Conservation (phyloP, 2,797 vertebrate genomes). For the Phylloscopus collybita region DNA sequence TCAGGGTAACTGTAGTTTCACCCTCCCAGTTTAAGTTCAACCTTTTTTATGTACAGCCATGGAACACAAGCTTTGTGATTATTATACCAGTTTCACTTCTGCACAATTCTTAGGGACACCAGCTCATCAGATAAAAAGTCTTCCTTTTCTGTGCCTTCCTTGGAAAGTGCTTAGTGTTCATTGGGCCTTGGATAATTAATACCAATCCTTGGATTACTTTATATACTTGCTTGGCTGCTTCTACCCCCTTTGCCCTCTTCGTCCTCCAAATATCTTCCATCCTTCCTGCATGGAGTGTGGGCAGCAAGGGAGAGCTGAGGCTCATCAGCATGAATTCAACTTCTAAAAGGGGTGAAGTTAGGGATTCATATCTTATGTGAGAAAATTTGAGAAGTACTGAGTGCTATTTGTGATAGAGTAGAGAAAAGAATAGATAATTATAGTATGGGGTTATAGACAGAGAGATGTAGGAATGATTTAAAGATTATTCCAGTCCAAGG, state of each 20-base stretch:
- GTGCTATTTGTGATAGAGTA: background rate
- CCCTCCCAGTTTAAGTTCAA: background rate
- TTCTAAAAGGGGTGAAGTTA: background rate
- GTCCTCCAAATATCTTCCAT: background rate
- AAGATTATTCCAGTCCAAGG: background rate
- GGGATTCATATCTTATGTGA: rapidly evolving
- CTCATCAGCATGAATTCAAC: background rate
- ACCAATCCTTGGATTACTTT: background rate
- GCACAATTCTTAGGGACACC: background rate
- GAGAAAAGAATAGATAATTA: background rate
- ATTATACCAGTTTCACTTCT: background rate
- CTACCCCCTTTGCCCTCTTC: background rate
- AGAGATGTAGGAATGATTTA: background rate
- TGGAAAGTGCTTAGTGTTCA: background rate
- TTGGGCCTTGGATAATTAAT: background rate
- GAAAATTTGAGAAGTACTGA: background rate
- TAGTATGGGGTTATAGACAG: background rate
- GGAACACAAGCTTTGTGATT: background rate
- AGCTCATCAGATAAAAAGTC: background rate
- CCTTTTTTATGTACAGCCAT: background rate
- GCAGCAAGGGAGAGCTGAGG: background rate
- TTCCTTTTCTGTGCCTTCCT: background rate
- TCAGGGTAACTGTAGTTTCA: background rate
- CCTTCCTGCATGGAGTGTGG: background rate
- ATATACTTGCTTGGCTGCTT: background rate